phyloP scores from a whole-genome alignment of 2,113 vertebrate species.

The Halichoeres trimaculatus region DNA sequence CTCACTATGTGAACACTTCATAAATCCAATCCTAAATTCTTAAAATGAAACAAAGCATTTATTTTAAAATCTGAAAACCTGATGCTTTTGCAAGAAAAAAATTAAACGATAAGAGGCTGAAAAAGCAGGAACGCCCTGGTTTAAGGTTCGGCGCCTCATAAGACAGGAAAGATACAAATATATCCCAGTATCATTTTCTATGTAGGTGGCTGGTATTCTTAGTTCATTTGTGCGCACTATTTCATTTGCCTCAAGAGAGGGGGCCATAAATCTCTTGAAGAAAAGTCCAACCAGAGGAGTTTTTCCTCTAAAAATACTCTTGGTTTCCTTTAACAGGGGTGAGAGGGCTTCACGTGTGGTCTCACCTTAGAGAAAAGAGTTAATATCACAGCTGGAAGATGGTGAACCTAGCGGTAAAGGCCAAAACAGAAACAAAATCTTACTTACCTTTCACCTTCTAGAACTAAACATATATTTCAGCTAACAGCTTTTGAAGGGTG shows the following conservation, averaged over 20 bases:
- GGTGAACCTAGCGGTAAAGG: constrained; percentile 54
- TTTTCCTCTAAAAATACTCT: constrained; percentile 80
- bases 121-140: not conserved
- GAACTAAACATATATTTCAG: constrained; percentile 9
- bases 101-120: constrained; percentile 1
- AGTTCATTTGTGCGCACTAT: constrained; percentile 57
- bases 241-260: constrained; percentile 66
- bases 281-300: constrained; percentile 65
- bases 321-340: constrained; percentile 71
- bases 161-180: constrained; percentile 62
- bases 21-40: constrained; percentile 20
- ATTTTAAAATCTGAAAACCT: constrained; percentile 8
- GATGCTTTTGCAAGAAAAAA: not conserved
- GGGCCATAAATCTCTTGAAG: constrained; percentile 77
- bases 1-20: constrained; percentile 19
- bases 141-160: constrained; percentile 21
- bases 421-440: constrained; percentile 49
- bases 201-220: constrained; percentile 81
- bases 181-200: constrained; percentile 72
- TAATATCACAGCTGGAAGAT: constrained; percentile 82
- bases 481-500: constrained; percentile 20
- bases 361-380: constrained; percentile 74
- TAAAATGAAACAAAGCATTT: not conserved
- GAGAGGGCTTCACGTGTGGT: constrained; percentile 84
- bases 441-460: constrained; percentile 12